Evolutionary conservation across 2,888 invertebrate species (phyloP).

Genomic region (Thysanoteuthis rhombus): DNA sequence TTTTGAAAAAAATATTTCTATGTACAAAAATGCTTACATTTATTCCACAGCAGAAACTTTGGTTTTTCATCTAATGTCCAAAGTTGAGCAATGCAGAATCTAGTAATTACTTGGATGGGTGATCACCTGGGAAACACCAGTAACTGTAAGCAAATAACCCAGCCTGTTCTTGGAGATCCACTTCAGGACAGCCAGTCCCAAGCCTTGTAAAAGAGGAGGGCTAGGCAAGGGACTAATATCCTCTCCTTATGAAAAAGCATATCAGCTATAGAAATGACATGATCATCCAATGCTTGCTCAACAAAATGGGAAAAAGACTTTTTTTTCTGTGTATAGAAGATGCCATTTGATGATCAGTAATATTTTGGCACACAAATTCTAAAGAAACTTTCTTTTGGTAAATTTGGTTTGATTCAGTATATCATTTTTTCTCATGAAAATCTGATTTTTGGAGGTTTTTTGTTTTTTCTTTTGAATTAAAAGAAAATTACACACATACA

Average conservation of each 20-base stretch:
- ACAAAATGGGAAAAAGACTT: neutral
- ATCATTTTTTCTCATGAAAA: neutral
- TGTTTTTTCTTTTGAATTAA: neutral
- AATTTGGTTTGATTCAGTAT: neutral
- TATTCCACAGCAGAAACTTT: neutral
- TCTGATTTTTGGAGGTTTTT: too few relatives aligned
- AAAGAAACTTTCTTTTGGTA: neutral
- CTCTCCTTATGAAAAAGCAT: neutral
- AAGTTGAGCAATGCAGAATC: neutral
- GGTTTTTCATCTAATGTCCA: neutral
- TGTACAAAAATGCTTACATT: neutral
- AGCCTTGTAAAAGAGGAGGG: neutral
- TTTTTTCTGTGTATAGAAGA: neutral
- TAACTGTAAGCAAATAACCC: neutral
- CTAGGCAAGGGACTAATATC: neutral
- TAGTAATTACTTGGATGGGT: neutral
- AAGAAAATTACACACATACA: neutral
- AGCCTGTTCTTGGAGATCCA: neutral
- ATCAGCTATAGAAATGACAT: neutral
- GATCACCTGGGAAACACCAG: neutral
- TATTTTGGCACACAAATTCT: neutral
- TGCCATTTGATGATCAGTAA: neutral
- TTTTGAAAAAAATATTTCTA: neutral
- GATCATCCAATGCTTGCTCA: neutral
- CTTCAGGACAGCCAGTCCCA: neutral